Percentiles rank a stretch among this genome's conserved stretches.
These are phyloP conservation scores for Spheniscus mendiculus DNA, from an alignment of 2,113 vertebrate genomes.

Conservation along the genomic window DNA sequence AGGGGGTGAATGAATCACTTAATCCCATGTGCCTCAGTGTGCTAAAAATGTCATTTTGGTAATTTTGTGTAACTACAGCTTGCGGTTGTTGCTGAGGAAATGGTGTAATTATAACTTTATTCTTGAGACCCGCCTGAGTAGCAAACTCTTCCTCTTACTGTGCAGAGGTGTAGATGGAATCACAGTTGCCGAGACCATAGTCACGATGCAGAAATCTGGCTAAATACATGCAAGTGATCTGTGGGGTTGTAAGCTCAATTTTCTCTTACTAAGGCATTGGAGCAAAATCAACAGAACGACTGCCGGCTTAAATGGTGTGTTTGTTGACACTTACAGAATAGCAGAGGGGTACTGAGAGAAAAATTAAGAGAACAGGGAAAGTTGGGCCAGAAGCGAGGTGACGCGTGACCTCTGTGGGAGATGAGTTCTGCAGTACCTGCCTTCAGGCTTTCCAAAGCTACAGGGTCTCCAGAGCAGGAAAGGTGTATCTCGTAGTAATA, in stretches of 20 bases:
- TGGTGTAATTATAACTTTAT: conserved; percentile 23
- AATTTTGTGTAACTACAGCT: conserved; percentile 33
- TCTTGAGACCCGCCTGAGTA: not conserved
- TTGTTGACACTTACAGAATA: not conserved
- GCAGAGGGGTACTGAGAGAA: not conserved
- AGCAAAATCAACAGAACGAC: not conserved
- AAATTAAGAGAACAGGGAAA: not conserved
- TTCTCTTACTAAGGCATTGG: not conserved
- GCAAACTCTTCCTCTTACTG: not conserved
- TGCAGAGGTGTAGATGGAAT: not conserved
- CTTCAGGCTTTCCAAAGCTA: not conserved
- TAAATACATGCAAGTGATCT: not conserved
- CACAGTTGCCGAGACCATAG: not conserved
- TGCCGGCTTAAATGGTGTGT: not conserved
- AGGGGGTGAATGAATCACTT: conserved; percentile 17
- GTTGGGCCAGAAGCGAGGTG: not conserved
- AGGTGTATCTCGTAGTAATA: not conserved
- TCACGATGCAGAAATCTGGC: not conserved
- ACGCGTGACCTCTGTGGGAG: accelerated
- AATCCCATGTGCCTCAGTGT: not conserved
- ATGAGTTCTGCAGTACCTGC: not conserved
- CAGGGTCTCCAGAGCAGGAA: not conserved
- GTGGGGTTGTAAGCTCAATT: not conserved
- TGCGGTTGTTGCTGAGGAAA: not conserved
- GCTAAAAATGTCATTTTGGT: conserved; percentile 21